phyloP scores from a whole-genome alignment of 2,113 vertebrate genomes.

The Parus major region DNA sequence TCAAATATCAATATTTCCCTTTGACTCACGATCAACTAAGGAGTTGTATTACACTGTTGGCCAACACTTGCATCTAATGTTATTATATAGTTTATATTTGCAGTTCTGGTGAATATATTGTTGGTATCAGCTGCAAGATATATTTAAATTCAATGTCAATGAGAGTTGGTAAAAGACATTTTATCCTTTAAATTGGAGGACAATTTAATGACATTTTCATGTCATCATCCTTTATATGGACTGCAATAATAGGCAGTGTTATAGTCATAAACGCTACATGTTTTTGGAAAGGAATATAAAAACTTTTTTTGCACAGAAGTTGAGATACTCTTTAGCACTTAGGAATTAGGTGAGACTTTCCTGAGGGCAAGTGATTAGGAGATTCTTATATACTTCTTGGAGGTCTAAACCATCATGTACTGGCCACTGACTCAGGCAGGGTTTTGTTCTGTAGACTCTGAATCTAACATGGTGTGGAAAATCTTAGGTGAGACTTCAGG shows the following conservation, averaged over 20 bases:
- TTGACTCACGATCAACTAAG: slow-evolving; percentile 10
- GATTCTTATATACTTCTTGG: neutral
- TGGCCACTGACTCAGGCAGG: neutral
- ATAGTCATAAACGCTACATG: neutral
- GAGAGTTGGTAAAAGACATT: neutral
- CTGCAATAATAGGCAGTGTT: neutral
- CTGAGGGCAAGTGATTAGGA: neutral
- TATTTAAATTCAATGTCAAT: neutral
- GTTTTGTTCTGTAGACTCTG: neutral
- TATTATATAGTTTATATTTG: neutral
- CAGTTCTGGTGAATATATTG: neutral
- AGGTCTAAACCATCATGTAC: neutral
- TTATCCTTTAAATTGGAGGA: neutral
- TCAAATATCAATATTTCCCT: slow-evolving; percentile 40
- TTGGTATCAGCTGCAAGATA: neutral
- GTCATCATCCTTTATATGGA: neutral
- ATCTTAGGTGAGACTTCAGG: neutral
- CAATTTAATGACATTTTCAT: neutral
- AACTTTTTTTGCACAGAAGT: neutral
- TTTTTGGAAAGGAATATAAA: neutral
- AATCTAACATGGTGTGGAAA: neutral
- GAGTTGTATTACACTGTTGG: neutral
- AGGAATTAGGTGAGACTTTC: neutral
- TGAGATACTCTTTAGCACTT: neutral
- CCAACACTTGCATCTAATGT: neutral